A percentile compares a stretch with the other conserved stretches of the same genome.
These are phyloP conservation scores for Zoanthus solanderi DNA, from an alignment of 92 coral and sea anemone genomes.

Conservation along the genomic window DNA sequence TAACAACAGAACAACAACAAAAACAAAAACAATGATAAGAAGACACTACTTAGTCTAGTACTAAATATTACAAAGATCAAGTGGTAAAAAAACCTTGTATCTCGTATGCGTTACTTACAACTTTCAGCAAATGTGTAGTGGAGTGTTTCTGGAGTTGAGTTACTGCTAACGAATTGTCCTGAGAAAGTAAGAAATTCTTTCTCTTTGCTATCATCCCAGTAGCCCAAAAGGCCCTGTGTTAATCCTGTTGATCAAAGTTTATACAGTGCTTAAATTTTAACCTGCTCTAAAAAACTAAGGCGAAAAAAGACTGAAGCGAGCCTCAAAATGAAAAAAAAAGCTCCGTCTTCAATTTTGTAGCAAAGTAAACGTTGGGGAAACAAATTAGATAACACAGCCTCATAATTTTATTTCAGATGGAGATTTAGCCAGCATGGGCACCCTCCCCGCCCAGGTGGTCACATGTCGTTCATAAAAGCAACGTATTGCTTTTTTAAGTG, in stretches of 20 bases:
- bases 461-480: too few species aligned
- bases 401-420: too few species aligned
- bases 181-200: constrained; percentile 66
- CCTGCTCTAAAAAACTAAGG: background rate
- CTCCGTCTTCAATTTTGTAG: too few species aligned
- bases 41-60: too few species aligned
- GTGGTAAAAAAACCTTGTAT: background rate
- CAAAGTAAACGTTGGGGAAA: too few species aligned
- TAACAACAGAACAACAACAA: too few species aligned
- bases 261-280: background rate
- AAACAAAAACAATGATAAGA: too few species aligned
- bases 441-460: too few species aligned
- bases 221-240: constrained; percentile 74
- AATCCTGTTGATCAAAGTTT: constrained; percentile 43
- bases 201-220: constrained; percentile 62
- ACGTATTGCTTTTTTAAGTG: too few species aligned
- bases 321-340: too few species aligned
- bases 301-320: background rate
- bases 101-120: constrained; percentile 53
- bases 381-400: too few species aligned
- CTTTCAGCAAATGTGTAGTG: constrained; percentile 70
- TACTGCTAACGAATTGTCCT: constrained; percentile 61
- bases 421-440: too few species aligned
- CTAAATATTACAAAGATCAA: background rate
- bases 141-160: constrained; percentile 36